phyloP scores from a whole-genome alignment of 2,113 vertebrate genomes.

The Hylia prasina region DNA sequence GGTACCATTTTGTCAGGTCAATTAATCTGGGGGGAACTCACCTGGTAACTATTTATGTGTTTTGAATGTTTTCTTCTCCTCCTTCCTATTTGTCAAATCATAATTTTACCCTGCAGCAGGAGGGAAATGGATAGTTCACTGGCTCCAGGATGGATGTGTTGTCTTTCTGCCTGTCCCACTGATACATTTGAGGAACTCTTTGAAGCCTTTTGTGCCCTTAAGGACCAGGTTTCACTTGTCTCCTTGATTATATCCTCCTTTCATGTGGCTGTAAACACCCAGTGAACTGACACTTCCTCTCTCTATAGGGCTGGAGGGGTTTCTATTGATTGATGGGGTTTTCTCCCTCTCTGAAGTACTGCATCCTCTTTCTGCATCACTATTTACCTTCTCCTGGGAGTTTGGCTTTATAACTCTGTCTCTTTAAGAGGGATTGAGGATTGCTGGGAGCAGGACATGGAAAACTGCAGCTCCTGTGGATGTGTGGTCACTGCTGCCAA shows the following conservation, averaged over 20 bases:
- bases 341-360: neutral
- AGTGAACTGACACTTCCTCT: neutral
- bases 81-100: neutral
- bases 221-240: conserved; percentile 25
- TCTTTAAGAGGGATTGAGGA: neutral
- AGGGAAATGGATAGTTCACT: neutral
- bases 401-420: neutral
- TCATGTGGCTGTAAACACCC: conserved; percentile 13
- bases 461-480: neutral
- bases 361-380: neutral
- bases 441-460: neutral
- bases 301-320: neutral
- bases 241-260: conserved; percentile 21
- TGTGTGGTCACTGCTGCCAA: neutral
- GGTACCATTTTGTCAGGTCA: neutral
- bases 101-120: neutral
- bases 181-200: neutral
- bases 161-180: neutral
- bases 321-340: conserved; percentile 19
- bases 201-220: conserved; percentile 2
- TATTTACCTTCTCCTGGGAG: neutral
- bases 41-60: neutral
- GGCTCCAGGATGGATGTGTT: neutral
- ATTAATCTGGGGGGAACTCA: neutral
- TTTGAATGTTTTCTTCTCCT: neutral